Conservation (phyloP, 2,888 invertebrate genomes). For the Euproctis similis region DNA sequence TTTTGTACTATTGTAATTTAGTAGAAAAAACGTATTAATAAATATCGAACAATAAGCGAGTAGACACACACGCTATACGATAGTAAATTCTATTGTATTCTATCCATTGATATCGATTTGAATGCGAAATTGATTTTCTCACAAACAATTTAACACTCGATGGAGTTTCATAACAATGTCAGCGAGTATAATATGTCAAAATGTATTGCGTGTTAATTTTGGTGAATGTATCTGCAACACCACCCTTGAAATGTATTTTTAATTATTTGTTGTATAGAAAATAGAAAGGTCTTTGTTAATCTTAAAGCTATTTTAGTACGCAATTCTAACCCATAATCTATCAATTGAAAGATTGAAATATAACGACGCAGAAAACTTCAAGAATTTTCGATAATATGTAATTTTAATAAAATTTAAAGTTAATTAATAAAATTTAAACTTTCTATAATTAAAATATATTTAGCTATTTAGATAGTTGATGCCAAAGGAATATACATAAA, state of each 20-base stretch:
- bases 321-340: too few species aligned
- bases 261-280: neutral
- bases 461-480: too few species aligned
- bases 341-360: too few species aligned
- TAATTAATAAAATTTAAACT: too few species aligned
- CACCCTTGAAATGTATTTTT: neutral
- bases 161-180: conserved; percentile 9
- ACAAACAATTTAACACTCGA: conserved; percentile 15
- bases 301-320: too few species aligned
- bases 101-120: conserved; percentile 18
- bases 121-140: conserved; percentile 23
- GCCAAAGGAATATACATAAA: too few species aligned
- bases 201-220: conserved; percentile 1
- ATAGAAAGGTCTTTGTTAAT: too few species aligned
- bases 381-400: too few species aligned
- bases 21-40: conserved; percentile 27
- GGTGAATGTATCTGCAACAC: neutral
- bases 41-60: conserved; percentile 18
- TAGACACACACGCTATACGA: conserved; percentile 16
- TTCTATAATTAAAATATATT: too few species aligned
- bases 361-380: too few species aligned
- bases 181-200: conserved; percentile 5
- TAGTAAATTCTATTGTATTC: conserved; percentile 14
- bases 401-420: too few species aligned
- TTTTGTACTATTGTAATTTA: conserved; percentile 21